A percentile compares a stretch with the other conserved stretches of the same genome.
These are phyloP conservation scores for Aplysina aerophoba DNA, from an alignment of 37 sponge, comb jelly and placozoan genomes.

Conservation along the genomic window DNA sequence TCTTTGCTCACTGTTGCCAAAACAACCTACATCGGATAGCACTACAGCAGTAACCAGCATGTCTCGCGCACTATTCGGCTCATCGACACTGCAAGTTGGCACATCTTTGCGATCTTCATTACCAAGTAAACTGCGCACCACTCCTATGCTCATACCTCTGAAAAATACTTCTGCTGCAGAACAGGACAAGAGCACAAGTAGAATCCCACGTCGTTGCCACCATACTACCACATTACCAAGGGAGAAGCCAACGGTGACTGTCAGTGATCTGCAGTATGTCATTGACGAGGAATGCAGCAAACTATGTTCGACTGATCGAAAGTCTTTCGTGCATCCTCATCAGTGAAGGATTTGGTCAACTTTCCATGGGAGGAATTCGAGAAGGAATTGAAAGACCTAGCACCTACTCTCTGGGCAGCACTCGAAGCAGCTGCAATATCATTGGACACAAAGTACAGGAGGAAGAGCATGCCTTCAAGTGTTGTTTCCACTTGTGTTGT, in stretches of 20 bases:
- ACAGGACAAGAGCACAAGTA: no score
- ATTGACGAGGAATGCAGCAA: neutral
- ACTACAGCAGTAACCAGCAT: no score
- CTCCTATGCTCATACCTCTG: no score
- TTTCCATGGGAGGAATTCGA: neutral
- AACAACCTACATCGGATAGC: no score
- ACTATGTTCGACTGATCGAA: neutral
- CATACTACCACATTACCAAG: neutral
- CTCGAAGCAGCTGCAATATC: neutral
- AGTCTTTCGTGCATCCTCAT: neutral
- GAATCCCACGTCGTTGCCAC: neutral
- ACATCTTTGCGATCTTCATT: no score
- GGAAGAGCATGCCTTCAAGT: no score
- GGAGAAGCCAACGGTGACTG: conserved; percentile 1
- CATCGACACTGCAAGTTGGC: no score
- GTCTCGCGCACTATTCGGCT: no score
- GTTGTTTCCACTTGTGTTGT: no score
- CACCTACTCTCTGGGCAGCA: conserved; percentile 1
- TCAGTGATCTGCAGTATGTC: neutral
- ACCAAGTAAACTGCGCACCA: no score
- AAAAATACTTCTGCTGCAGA: no score
- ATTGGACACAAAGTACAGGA: neutral
- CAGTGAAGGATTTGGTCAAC: neutral
- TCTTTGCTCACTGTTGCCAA: no score
- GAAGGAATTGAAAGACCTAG: neutral